phyloP scores from a whole-genome alignment of 2,113 vertebrate species.

The Irena cyanogastra region DNA sequence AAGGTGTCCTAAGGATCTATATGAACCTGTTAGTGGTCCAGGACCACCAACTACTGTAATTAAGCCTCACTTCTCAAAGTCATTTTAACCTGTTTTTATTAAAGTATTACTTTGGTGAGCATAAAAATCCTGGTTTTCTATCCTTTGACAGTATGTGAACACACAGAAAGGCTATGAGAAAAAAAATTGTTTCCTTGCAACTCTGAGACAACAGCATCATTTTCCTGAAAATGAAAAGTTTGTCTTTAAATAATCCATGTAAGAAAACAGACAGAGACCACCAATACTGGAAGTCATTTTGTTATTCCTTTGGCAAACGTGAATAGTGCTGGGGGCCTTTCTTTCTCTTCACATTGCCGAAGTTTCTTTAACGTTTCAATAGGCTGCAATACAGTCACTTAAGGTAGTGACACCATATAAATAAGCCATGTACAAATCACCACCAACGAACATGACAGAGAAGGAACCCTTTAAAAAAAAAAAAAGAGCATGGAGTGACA shows the following conservation, averaged over 20 bases:
- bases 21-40: background rate
- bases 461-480: background rate
- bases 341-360: accelerated
- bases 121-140: background rate
- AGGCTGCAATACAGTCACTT: accelerated
- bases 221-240: background rate
- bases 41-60: background rate
- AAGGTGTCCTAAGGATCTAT: accelerated
- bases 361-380: background rate
- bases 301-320: background rate
- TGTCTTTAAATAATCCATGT: background rate
- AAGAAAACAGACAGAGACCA: accelerated
- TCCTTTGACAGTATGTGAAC: accelerated
- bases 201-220: accelerated
- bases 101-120: accelerated
- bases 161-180: too few species aligned
- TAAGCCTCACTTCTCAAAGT: background rate
- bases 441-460: accelerated
- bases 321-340: accelerated
- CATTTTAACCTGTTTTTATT: background rate
- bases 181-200: background rate
- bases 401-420: accelerated
- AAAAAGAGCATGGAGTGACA: too few species aligned
- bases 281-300: accelerated
- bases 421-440: background rate